Base-by-base conservation (phyloP, 2,888 invertebrate species). In the Apoda limacodes region DNA sequence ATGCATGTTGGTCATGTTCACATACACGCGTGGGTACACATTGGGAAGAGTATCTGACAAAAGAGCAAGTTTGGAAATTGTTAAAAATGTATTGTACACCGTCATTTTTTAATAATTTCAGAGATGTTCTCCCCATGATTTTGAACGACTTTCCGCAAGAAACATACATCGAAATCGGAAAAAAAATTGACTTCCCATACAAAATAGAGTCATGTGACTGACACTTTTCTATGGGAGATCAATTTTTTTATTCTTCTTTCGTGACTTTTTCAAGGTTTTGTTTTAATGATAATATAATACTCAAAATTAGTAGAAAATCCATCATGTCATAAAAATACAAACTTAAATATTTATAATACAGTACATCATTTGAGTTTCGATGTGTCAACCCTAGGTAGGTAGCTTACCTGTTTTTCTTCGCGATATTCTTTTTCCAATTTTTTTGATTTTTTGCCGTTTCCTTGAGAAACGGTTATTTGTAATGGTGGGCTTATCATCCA, bases 351-450 rank as follows among this genome's bases (percentile, higher is more conserved):
- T 14, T 28, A n/a, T 28, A 11, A 28, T 24, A 32, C 32, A 28
- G 24, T 32, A 19, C 22, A 7, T 19, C n/a, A n/a, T n/a, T n/a
- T n/a, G n/a, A n/a, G n/a, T n/a, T n/a, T n/a, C n/a, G n/a, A n/a
- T n/a, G n/a, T n/a, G n/a, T n/a, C n/a, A n/a, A n/a, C n/a, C n/a
- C n/a, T n/a, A n/a, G n/a, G n/a, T 28, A 25, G 25, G 25, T 28
- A 13, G 24, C 29, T 21, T 35, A 35, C 37, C 34, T 37, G 11
- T 19, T n/a, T 28, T 23, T 9, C 28, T 37, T 37, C 4, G 33
- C 34, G 25, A 34, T 13, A 31, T 37, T 37, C 31, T 22, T 14
- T 37, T 34, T 31, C 34, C 34, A n/a, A 37, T 9, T 37, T 37
- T 34, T 2, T 9, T 25, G 37, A 34, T 26, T 34, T n/a, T 34